Base-by-base conservation (phyloP, 2,797 vertebrate species). In the Hemibagrus guttatus region DNA sequence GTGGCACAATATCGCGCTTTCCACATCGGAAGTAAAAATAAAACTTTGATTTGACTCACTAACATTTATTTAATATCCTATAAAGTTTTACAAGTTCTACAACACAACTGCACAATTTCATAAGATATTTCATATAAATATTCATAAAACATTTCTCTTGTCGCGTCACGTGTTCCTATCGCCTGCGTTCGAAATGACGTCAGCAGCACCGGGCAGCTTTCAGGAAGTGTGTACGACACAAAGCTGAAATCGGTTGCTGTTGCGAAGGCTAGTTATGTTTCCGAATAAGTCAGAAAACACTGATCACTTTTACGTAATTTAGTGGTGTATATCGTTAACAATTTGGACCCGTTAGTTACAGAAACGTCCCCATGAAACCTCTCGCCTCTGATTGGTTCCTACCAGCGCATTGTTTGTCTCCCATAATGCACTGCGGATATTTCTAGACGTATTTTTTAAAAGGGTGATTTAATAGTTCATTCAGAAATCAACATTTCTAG, bases 21-120 rank as follows among this genome's bases (percentile, higher is more conserved):
- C n/a, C 56, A 28, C 16, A 75, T 39, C 82, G 69, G 68, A 42
- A 72, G 31, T 61, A 84, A 54, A 49, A 83, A n/a, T 17, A 17
- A 46, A 75, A 8, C 49, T 83, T 83, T 6, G 21, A 72, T 58
- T n/a, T n/a, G 13, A 26, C 17, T 56, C 31, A 1, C 13, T 83
- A 31, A 52, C 26, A 28, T 19, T 76, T 54, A 8, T 82, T 16
- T n/a, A 35, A 59, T 39, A 26, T 35, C 2, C 17, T 7, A 21
- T 58, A 46, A 3, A 6, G 46, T 4, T 12, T 13, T 4, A 79
- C 19, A 21, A 19, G 17, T 13, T 9, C 8, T 49, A 49, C 9
- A 49, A 49, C 46, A 49, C 46, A 49, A 8, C 46, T 49, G 1
- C 26, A 13, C 26, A 26, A 72, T 49, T 6, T 6, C 1, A 72